phyloP scores from a whole-genome alignment of 2,113 vertebrate species.

The Lipophrys pholis region DNA sequence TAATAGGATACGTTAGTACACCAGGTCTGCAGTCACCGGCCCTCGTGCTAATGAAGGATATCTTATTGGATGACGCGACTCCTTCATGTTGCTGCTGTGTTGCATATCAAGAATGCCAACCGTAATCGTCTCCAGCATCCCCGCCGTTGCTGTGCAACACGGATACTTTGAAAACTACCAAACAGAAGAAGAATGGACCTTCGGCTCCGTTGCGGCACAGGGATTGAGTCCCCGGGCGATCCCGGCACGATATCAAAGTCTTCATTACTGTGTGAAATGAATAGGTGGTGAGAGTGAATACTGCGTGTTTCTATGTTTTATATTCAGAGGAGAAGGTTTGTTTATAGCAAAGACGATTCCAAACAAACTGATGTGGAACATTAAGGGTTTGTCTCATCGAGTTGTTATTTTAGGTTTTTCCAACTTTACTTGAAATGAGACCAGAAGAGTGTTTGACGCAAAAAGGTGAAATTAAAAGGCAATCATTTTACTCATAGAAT shows the following conservation, averaged over 20 bases:
- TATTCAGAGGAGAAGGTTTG: constrained; percentile 34
- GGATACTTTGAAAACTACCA: constrained; percentile 12
- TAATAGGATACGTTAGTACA: constrained; percentile 28
- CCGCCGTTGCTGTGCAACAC: constrained; percentile 19
- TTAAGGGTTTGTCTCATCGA: constrained; percentile 1
- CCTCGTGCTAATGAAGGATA: constrained; percentile 10
- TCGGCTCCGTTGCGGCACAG: not conserved
- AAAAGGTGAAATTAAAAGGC: no score
- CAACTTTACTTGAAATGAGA: not conserved
- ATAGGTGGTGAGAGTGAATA: not conserved
- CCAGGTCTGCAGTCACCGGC: constrained; percentile 9
- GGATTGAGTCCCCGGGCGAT: constrained; percentile 16
- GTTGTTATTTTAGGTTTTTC: constrained; percentile 24
- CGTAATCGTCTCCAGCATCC: constrained; percentile 28
- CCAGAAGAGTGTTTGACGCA: no score
- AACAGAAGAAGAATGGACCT: constrained; percentile 13
- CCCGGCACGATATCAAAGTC: not conserved
- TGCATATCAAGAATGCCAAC: constrained; percentile 23
- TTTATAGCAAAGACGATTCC: not conserved
- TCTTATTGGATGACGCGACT: not conserved
- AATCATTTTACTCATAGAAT: no score
- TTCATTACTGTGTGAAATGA: constrained; percentile 8
- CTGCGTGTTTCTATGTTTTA: constrained; percentile 44
- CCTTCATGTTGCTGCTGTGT: constrained; percentile 48
- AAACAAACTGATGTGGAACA: not conserved